These are phyloP conservation scores for Fabriciana adippe DNA, from an alignment of 2,888 invertebrate species.

Conservation along the genomic window DNA sequence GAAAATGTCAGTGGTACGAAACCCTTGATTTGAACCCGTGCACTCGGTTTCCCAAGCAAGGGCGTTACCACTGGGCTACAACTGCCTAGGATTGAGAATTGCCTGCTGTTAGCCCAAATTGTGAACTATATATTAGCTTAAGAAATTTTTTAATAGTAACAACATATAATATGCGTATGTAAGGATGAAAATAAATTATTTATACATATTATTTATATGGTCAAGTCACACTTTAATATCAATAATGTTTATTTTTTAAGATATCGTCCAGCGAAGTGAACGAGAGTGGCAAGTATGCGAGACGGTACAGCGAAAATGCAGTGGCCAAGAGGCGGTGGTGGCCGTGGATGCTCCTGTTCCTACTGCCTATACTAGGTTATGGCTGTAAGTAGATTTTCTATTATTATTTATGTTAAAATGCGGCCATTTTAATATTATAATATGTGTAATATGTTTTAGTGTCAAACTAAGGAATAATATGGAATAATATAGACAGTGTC, in stretches of 20 bases:
- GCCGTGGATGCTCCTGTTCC: slow-evolving; percentile 67
- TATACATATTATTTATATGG: background rate
- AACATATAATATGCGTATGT: background rate
- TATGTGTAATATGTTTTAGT: too few species aligned
- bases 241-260: slow-evolving; percentile 45
- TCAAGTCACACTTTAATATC: too few species aligned
- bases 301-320: slow-evolving; percentile 41
- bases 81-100: too few species aligned
- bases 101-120: too few species aligned
- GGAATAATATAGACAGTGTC: too few species aligned
- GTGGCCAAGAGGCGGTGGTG: slow-evolving; percentile 57
- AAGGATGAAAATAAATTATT: background rate
- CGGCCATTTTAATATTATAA: too few species aligned
- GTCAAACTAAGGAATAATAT: too few species aligned
- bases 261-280: slow-evolving; percentile 55
- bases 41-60: too few species aligned
- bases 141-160: background rate
- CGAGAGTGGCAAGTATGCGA: slow-evolving; percentile 49
- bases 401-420: background rate
- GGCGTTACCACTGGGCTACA: too few species aligned
- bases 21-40: too few species aligned
- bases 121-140: background rate
- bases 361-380: slow-evolving; percentile 63
- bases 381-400: slow-evolving; percentile 65
- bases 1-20: too few species aligned